Evolutionary conservation across 2,888 invertebrate species (phyloP).

Genomic region (Cheilosia vernalis): DNA sequence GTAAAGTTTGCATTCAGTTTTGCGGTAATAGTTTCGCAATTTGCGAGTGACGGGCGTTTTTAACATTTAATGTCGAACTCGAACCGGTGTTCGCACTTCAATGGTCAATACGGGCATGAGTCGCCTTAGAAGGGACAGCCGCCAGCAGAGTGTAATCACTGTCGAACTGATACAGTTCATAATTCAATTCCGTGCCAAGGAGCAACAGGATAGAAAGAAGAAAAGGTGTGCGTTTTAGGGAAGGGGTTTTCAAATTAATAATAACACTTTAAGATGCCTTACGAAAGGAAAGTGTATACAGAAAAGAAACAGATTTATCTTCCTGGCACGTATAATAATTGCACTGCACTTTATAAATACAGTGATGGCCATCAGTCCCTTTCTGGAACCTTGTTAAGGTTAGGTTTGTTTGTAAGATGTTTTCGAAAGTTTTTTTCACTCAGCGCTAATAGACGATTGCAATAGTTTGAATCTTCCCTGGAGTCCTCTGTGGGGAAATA

Average conservation of each 20-base stretch:
- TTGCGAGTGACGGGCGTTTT: slow-evolving; percentile 22
- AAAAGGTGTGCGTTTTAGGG: slow-evolving; percentile 79
- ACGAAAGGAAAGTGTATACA: slow-evolving; percentile 76
- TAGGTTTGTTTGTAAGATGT: slow-evolving; percentile 18
- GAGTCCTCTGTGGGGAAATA: slow-evolving; percentile 8
- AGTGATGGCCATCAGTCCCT: neutral
- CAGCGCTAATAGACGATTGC: slow-evolving; percentile 22
- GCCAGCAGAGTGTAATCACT: slow-evolving; percentile 82
- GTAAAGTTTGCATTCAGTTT: neutral
- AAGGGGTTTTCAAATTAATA: slow-evolving; percentile 36
- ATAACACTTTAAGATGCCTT: slow-evolving; percentile 46
- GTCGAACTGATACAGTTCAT: slow-evolving; percentile 83
- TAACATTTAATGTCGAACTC: slow-evolving; percentile 24
- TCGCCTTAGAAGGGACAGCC: slow-evolving; percentile 80
- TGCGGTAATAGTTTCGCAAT: slow-evolving; percentile 24
- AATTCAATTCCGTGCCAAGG: slow-evolving; percentile 82
- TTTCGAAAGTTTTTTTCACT: slow-evolving; percentile 46
- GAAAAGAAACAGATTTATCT: slow-evolving; percentile 32
- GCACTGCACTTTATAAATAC: slow-evolving; percentile 24
- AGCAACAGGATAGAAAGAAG: slow-evolving; percentile 80
- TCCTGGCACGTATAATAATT: slow-evolving; percentile 1
- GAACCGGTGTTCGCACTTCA: slow-evolving; percentile 22
- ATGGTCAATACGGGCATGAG: slow-evolving; percentile 78
- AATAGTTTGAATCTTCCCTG: slow-evolving; percentile 29
- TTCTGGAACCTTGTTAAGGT: slow-evolving; percentile 7